Percentiles rank a stretch among this genome's conserved stretches.
Conservation (phyloP, 53 echinoderm and acorn worm genomes). For the Henricia sp. region DNA sequence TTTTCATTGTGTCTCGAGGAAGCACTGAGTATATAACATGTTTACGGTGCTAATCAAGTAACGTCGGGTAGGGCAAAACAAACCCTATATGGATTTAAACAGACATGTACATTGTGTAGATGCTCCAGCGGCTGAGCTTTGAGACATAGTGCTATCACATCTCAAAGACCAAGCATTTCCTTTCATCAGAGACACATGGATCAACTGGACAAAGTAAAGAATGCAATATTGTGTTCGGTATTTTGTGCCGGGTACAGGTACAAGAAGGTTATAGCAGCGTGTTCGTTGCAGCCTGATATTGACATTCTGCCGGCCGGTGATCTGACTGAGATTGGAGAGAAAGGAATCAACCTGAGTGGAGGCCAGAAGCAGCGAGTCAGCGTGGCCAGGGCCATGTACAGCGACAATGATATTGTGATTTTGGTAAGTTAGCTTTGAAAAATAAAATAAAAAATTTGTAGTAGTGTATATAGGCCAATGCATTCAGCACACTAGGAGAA, state of each 20-base stretch:
- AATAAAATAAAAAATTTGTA: too few relatives aligned
- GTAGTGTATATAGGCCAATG: too few relatives aligned
- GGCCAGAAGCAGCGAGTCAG: constrained; percentile 86
- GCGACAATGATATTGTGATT: constrained; percentile 58
- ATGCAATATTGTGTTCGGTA: too few relatives aligned
- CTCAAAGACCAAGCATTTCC: too few relatives aligned
- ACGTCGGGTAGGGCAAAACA: too few relatives aligned
- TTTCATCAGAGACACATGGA: too few relatives aligned
- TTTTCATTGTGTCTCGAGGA: background rate
- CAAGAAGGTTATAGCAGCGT: constrained; percentile 52
- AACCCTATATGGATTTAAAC: too few relatives aligned
- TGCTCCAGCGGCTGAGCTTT: background rate
- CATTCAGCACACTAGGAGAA: too few relatives aligned
- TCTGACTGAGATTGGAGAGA: constrained; percentile 79
- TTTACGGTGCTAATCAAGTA: too few relatives aligned
- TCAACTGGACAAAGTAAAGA: too few relatives aligned
- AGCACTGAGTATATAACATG: too few relatives aligned
- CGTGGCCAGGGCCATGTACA: constrained; percentile 68
- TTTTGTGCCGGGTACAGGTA: constrained; percentile 61
- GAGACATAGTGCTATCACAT: too few relatives aligned
- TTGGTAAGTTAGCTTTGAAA: constrained; percentile 66
- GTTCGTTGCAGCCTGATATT: constrained; percentile 68
- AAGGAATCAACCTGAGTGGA: constrained; percentile 75
- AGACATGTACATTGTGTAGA: background rate
- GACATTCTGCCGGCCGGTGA: constrained; percentile 74